Evolutionary conservation across 1,140 invertebrate genomes (phyloP), one percentile per base, ranked within the genome.

Genomic region (Apis dorsata): DNA sequence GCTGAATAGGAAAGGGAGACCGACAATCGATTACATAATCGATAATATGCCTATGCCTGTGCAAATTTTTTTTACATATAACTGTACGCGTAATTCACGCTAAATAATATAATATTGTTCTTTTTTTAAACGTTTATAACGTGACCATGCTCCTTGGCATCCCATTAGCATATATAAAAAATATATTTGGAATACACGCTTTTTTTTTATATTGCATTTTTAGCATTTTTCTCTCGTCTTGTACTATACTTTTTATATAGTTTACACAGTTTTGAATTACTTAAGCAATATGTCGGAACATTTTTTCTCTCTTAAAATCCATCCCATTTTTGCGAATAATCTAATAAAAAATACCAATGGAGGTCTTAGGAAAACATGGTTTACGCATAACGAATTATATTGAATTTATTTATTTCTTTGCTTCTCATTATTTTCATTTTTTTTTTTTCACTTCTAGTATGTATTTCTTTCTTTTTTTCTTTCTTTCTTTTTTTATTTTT

Each of bases 101-200:
- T 89, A 89, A 91, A 90, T 90, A 90, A 90, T 92, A 89, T 79
- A 83, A 85, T 88, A 87, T 78, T 28, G 21, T 44, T 74, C 17
- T 53, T 44, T 57, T 24, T n/a, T 59, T 65, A 28, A 34, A 81
- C 55, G 71, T 88, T 91, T 87, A 83, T 71, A 83, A 88, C 83
- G 81, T 71, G 86, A 89, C 86, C 89, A 90, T 89, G 90, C 89
- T 90, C 86, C 87, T 90, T 89, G 87, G 88, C 90, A 91, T 92
- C 89, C 88, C 91, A 87, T 92, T 91, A 90, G 90, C 89, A 93
- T 93, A 93, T 93, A 93, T 92, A 93, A 93, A 93, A 93, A 93
- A 93, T 93, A 93, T 93, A 82, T 82, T 82, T 91, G 90, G 90
- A 93, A 91, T 92, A 93, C 91, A 90, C 92, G 91, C 90, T 91